Conservation (phyloP, 2,113 vertebrate genomes). For the Noctilio leporinus region DNA sequence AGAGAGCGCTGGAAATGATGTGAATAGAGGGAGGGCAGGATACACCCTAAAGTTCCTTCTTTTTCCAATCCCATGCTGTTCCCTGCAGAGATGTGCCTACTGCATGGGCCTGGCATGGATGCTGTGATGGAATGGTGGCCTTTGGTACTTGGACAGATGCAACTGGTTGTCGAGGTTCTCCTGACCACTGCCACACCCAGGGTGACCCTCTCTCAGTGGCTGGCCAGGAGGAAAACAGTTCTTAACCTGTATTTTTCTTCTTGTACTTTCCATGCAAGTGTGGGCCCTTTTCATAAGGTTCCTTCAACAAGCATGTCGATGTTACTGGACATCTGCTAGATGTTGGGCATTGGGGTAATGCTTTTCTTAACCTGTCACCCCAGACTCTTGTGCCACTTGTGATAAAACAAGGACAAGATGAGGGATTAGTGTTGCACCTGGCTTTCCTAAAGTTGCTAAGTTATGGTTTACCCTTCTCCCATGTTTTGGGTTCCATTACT, state of each 20-base stretch:
- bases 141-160: neutral
- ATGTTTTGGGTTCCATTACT: neutral
- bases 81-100: no score
- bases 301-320: neutral
- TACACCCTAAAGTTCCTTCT: neutral
- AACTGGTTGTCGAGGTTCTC: neutral
- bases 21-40: neutral
- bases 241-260: neutral
- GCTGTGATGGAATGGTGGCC: neutral
- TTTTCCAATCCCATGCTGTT: neutral
- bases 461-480: neutral
- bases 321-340: neutral
- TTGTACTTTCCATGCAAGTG: neutral
- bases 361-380: neutral
- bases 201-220: neutral
- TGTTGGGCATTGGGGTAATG: neutral
- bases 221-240: neutral
- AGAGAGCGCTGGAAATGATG: neutral
- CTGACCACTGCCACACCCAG: fast-evolving
- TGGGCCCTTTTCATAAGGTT: neutral
- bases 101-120: fast-evolving
- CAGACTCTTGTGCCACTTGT: neutral
- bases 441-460: neutral
- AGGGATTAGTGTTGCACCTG: neutral
- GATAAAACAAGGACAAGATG: neutral